Conservation (phyloP, 2,113 vertebrate genomes). For the Scomber scombrus region DNA sequence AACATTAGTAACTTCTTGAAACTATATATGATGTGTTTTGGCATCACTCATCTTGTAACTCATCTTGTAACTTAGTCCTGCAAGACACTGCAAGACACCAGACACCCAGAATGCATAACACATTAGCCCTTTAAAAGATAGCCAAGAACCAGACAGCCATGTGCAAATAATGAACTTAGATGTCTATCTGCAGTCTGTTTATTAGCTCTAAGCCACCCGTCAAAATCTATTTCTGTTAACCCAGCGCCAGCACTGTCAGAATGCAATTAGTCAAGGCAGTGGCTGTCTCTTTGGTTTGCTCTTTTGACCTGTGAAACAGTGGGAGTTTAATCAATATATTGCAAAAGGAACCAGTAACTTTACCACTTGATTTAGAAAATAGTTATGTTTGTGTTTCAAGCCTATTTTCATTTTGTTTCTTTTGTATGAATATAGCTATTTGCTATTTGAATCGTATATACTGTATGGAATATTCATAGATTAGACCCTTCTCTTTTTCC, state of each 20-base stretch:
- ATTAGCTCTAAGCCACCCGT: not conserved
- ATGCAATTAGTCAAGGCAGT: constrained; percentile 8
- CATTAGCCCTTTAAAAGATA: constrained; percentile 7
- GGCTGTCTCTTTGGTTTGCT: not conserved
- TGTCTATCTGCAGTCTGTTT: constrained; percentile 4
- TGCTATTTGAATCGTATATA: not conserved
- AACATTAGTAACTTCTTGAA: not conserved
- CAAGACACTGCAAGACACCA: not conserved
- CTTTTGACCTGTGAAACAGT: not conserved
- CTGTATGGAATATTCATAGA: not conserved
- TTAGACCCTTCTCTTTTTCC: not conserved
- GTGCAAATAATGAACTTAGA: not conserved
- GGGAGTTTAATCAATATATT: not conserved
- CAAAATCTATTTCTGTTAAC: constrained; percentile 1
- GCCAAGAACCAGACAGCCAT: constrained; percentile 3
- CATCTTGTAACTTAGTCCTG: not conserved
- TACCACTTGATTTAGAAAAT: not conserved
- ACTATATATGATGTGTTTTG: not conserved
- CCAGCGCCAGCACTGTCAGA: not conserved
- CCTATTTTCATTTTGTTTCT: not conserved
- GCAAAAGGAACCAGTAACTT: not conserved
- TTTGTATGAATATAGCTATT: too few relatives aligned
- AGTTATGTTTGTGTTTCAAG: not conserved
- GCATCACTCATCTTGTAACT: not conserved
- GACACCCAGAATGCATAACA: not conserved